Evolutionary conservation across 2,888 invertebrate genomes (phyloP).

Genomic region (Tenthredo livida): DNA sequence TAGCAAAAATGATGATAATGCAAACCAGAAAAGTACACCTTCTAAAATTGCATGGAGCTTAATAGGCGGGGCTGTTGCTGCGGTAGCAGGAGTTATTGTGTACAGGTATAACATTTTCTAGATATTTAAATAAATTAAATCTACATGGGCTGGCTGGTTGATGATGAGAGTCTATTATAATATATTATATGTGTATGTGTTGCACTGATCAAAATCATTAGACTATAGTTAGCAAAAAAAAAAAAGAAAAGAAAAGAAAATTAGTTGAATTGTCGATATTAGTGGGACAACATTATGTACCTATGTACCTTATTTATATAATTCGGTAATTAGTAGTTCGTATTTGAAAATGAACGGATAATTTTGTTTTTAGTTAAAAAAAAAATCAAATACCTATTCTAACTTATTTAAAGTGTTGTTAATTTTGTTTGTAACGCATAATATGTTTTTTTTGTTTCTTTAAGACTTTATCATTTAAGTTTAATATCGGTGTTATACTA

Average conservation of each 20-base stretch:
- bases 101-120: constrained; percentile 84
- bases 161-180: neutral
- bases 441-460: neutral
- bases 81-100: constrained; percentile 87
- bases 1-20: constrained; percentile 53
- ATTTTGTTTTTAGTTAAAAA: neutral
- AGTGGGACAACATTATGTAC: neutral
- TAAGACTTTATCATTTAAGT: neutral
- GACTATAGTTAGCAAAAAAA: constrained; percentile 5
- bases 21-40: constrained; percentile 65
- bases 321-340: neutral
- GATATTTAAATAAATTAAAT: constrained; percentile 66
- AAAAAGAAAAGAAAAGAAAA: neutral
- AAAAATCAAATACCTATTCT: neutral
- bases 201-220: constrained; percentile 22
- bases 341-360: neutral
- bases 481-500: neutral
- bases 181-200: neutral
- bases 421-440: neutral
- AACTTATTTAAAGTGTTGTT: constrained; percentile 36
- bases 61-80: constrained; percentile 83
- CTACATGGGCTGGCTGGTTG: neutral
- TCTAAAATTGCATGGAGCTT: constrained; percentile 84
- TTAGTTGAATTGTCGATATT: neutral
- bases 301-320: neutral